Evolutionary conservation across 2,797 vertebrate genomes (phyloP).

Genomic region (Mus caroli): DNA sequence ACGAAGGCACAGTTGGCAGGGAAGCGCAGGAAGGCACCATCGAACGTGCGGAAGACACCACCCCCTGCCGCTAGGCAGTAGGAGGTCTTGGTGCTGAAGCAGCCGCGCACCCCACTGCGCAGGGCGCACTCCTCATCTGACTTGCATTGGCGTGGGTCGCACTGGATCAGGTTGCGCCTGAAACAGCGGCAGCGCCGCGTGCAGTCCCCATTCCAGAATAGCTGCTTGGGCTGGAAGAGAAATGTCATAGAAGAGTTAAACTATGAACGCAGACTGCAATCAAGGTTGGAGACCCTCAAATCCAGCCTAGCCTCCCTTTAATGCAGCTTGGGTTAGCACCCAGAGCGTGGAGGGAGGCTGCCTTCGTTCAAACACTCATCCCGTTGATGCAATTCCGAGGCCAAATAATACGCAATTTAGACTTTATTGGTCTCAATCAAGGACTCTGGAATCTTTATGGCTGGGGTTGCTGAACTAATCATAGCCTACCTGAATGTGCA

Average conservation of each 20-base stretch:
- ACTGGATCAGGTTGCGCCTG: constrained; percentile 98
- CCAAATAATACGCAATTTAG: not conserved
- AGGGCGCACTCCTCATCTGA: constrained; percentile 95
- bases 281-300: not conserved
- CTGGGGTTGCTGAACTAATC: constrained; percentile 24
- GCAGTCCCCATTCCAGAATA: constrained; percentile 98
- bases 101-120: constrained; percentile 94
- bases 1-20: constrained; percentile 99
- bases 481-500: constrained; percentile 4
- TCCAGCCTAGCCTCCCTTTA: not conserved
- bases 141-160: constrained; percentile 97
- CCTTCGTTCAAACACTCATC: not conserved
- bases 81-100: constrained; percentile 94
- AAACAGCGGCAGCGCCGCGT: constrained; percentile 98
- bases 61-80: constrained; percentile 97
- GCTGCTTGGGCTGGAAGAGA: constrained; percentile 95
- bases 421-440: constrained; percentile 27
- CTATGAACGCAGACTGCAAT: not conserved
- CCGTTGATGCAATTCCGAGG: not conserved
- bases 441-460: not conserved
- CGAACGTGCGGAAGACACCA: constrained; percentile 97
- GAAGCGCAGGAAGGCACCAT: constrained; percentile 96
- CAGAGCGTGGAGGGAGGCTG: not conserved
- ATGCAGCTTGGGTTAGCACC: not conserved
- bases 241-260: not conserved